Evolutionary conservation across 1,140 invertebrate species (phyloP).

Genomic region (Pissodes strobi): DNA sequence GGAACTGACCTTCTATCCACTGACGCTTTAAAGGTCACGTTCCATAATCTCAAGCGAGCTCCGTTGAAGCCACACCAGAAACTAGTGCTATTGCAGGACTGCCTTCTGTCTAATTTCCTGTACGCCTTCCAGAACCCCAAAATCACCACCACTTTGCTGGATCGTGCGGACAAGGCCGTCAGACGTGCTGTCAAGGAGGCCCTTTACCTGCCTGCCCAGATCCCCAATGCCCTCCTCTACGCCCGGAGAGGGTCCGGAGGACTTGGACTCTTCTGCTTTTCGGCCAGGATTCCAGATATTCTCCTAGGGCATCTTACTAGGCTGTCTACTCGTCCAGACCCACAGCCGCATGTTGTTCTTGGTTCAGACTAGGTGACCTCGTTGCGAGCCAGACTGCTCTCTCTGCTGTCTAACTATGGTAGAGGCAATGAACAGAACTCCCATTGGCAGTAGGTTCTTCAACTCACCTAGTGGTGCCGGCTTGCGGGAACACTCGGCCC

Average conservation of each 20-base stretch:
- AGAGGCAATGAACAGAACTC: no score
- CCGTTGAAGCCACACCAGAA: constrained; percentile 35
- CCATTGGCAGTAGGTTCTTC: no score
- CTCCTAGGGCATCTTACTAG: no score
- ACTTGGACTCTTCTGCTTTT: not conserved
- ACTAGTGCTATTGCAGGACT: constrained; percentile 10
- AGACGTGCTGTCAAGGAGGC: constrained; percentile 2
- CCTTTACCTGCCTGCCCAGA: constrained; percentile 18
- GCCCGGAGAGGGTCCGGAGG: not conserved
- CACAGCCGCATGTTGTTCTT: no score
- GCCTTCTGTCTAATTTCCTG: constrained; percentile 11
- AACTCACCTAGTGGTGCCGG: no score
- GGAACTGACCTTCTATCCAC: constrained; percentile 19
- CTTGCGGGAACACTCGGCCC: not conserved
- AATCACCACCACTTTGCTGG: not conserved
- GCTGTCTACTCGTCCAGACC: no score
- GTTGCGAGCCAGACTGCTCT: no score
- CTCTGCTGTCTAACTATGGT: no score
- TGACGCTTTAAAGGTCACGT: not conserved
- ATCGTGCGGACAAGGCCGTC: constrained; percentile 7
- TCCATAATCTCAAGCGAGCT: not conserved
- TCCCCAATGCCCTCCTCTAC: constrained; percentile 20
- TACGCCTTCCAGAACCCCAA: constrained; percentile 15
- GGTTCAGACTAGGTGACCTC: no score
- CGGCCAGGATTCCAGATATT: no score